phyloP scores from a whole-genome alignment of 1,140 invertebrate species.

The Muscidifurax raptorellus region DNA sequence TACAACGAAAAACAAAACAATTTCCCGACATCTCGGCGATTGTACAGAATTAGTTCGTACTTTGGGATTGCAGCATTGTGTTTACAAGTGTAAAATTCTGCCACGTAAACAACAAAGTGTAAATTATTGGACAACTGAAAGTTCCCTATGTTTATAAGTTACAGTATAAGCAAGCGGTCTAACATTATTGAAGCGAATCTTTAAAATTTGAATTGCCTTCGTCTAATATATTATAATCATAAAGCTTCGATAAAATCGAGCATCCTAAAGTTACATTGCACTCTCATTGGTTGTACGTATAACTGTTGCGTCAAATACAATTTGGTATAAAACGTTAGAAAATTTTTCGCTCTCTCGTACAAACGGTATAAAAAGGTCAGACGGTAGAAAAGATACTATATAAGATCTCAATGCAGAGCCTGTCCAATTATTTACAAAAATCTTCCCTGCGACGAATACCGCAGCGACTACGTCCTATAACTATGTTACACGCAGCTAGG shows the following conservation, averaged over 20 bases:
- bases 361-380: neutral
- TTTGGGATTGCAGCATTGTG: constrained; percentile 40
- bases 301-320: neutral
- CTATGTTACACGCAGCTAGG: neutral
- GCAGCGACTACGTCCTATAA: neutral
- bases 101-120: neutral
- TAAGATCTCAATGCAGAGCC: neutral
- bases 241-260: neutral
- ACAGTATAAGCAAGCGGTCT: neutral
- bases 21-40: neutral
- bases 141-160: neutral
- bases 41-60: constrained; percentile 10
- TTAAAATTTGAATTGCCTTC: neutral
- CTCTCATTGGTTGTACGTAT: neutral
- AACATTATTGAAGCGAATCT: neutral
- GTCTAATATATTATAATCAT: neutral
- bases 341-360: neutral
- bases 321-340: neutral
- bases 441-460: neutral
- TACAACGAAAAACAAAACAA: neutral
- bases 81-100: constrained; percentile 41
- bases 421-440: neutral
- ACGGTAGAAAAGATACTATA: too few species aligned
- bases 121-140: constrained; percentile 9
- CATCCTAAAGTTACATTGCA: constrained; percentile 13